Base-by-base conservation (phyloP, 2,113 vertebrate genomes). In the Esox niger region DNA sequence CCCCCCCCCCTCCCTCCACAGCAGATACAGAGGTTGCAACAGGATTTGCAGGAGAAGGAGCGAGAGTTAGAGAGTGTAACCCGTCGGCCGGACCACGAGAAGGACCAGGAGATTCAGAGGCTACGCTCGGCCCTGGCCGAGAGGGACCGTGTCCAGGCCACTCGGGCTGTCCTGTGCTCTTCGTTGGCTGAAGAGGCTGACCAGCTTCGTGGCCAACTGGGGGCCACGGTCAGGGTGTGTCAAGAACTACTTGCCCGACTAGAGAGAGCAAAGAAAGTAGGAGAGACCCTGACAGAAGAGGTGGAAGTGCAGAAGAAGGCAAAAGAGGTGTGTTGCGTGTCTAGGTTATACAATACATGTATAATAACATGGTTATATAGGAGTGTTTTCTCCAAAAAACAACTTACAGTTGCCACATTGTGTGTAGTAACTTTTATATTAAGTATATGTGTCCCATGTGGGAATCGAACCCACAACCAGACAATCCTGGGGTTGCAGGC, bases 171-270 rank as follows among this genome's bases (percentile, higher is more conserved):
- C 1, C 87, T 98, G 47, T 97, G 94, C 81, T 89, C 87, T 4
- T 96, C 95, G 0, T 83, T 98, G 80, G 90, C 88, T 0, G 89
- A 93, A 2, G 95, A 98, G 88, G 90, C 89, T 0, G 91, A 94
- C 5, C 91, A 94, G 79, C 92, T 98, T 13, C 92, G 92, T 15
- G 74, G 88, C 33, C 94, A 96, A 4, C 88, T 98, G 0, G 89
- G 91, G 0, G 79, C 92, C 54, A 97, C 95, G 0, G 93, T 95
- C 58, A 90, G 90, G 83, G 94, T 97, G 91, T 98, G 96, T 72
- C 94, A 96, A 75, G 94, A 94, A 9, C 90, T 98, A 69, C 90
- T 94, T 79, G 87, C 61, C 9, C 86, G 91, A 66, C 85, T 97
- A 70, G 94, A 94, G 75, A 90, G 81, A 9, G 86, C 77, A 25